These are phyloP conservation scores for Lasioglossum villosulum DNA, from an alignment of 2,888 invertebrate genomes.

Conservation along the genomic window DNA sequence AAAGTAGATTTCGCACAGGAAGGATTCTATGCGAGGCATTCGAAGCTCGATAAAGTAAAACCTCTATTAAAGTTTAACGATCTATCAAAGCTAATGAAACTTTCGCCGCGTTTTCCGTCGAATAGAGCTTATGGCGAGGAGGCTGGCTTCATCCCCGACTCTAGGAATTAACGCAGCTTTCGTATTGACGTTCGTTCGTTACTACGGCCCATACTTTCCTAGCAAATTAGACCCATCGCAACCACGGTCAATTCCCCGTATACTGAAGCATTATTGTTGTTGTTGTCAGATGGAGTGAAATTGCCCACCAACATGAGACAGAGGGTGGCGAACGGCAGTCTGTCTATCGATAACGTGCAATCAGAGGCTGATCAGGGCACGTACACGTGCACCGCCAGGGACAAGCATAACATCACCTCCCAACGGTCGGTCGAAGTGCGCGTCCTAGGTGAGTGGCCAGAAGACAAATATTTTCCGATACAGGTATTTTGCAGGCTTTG, in stretches of 20 bases:
- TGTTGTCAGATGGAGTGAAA: conserved; percentile 83
- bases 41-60: background rate
- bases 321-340: conserved; percentile 85
- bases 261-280: conserved; percentile 22
- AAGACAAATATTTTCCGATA: conserved; percentile 48
- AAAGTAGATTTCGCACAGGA: background rate
- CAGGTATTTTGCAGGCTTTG: conserved; percentile 46
- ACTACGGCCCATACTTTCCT: background rate
- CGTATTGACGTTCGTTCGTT: background rate
- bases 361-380: conserved; percentile 85
- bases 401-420: conserved; percentile 85
- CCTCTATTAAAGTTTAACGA: background rate
- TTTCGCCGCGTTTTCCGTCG: background rate
- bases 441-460: conserved; percentile 83
- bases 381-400: conserved; percentile 86
- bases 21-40: conserved; percentile 1
- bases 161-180: background rate
- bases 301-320: conserved; percentile 86
- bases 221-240: conserved; percentile 4
- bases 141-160: background rate
- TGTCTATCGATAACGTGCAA: conserved; percentile 86
- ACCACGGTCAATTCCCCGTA: background rate
- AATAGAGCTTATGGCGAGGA: background rate
- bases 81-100: conserved; percentile 6
- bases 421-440: conserved; percentile 83